Conservation (phyloP, 2,888 invertebrate genomes). For the Drosophila monieri region DNA sequence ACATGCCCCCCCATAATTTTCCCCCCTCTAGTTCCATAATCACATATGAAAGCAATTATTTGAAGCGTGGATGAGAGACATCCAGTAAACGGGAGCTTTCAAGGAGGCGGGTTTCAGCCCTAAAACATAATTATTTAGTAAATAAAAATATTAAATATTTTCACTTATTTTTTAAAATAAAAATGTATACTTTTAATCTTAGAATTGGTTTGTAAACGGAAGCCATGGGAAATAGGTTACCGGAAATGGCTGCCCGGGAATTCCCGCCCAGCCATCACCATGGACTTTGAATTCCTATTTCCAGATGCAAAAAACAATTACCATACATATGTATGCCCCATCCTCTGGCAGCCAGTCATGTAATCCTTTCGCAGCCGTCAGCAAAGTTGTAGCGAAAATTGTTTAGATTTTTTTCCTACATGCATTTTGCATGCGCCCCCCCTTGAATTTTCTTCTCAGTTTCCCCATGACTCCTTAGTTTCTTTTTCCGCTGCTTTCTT, state of each 20-base stretch:
- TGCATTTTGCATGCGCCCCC: conserved; percentile 48
- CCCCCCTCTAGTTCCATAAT: conserved; percentile 44
- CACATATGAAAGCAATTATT: conserved; percentile 58
- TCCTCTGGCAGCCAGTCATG: conserved; percentile 31
- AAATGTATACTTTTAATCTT: not conserved
- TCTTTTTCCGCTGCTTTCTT: conserved; percentile 10
- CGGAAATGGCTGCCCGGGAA: not conserved
- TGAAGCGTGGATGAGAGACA: not conserved
- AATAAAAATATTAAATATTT: no score
- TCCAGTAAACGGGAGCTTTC: not conserved
- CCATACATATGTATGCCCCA: conserved; percentile 41
- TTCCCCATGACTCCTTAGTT: conserved; percentile 12
- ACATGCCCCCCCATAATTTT: conserved; percentile 1
- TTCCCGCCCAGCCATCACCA: conserved; percentile 9
- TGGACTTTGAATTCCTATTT: conserved; percentile 15
- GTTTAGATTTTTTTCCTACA: conserved; percentile 60
- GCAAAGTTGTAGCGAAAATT: conserved; percentile 60
- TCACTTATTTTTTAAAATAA: not conserved
- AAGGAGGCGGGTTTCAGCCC: no score
- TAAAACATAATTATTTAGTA: no score
- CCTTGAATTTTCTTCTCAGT: conserved; percentile 5
- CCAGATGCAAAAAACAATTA: conserved; percentile 64
- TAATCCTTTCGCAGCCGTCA: conserved; percentile 62
- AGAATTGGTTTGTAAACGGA: no score
- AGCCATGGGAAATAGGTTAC: not conserved